Evolutionary conservation across 2,797 vertebrate species (phyloP), one percentile per base, ranked within the genome.

Genomic region (Muraenolepis orangiensis): DNA sequence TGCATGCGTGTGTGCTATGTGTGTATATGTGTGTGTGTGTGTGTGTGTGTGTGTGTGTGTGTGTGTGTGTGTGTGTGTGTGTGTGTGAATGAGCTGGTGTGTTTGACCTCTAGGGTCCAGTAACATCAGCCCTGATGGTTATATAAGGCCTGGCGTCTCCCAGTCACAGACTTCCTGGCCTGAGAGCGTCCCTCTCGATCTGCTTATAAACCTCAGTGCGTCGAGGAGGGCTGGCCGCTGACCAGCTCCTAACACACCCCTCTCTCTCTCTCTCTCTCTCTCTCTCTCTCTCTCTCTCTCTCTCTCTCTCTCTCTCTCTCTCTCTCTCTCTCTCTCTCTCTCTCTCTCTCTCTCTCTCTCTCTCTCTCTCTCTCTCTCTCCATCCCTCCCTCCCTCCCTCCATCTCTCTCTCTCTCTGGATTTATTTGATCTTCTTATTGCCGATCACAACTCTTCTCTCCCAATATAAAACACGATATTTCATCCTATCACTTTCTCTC

Each of bases 141-240:
- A 77, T 82, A 80, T 79, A 82, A 80, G 84, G 46, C 32, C 74
- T 51, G 0, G 64, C 16, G 73, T 34, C 40, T 64, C 72, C 78
- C 81, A 80, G 78, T 34, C 6, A 51, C 72, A 71, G 82, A 78
- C 80, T 79, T 87, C 77, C 76, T 36, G 0, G 84, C 84, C 78
- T 74, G 77, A 84, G 84, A 88, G 86, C 70, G 51, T 34, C 72
- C 83, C 84, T 80, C 79, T n/a, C 82, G 81, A 83, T 85, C 85
- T 82, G 81, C 51, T 46, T 75, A 81, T 87, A 86, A 86, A 87
- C 80, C 74, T 77, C 85, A 86, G 46, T 18, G 20, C 46, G 8
- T 13, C 2, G 40, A 13, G 40, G 36, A 11, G n/a, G n/a, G n/a
- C n/a, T n/a, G n/a, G n/a, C 11, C 6, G 36, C 4, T 10, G 16